Conservation (phyloP, 2,888 invertebrate genomes). For the Acleris literana region DNA sequence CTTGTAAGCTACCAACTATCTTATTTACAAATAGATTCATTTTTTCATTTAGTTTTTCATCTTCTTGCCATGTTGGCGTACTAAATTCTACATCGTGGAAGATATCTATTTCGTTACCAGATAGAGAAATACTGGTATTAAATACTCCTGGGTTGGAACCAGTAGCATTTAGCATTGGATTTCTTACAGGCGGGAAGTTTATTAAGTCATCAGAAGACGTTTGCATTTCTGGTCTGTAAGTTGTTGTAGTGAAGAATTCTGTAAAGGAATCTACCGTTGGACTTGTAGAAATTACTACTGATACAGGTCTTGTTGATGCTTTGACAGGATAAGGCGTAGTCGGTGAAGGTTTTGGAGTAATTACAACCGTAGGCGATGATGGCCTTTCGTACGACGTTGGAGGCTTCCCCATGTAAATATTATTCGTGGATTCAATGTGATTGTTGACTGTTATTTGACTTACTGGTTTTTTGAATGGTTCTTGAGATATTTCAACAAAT, state of each 20-base stretch:
- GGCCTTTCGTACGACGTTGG: conserved; percentile 72
- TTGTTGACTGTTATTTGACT: conserved; percentile 85
- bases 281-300: conserved; percentile 51
- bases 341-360: conserved; percentile 87
- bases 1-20: conserved; percentile 92
- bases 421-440: conserved; percentile 83
- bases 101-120: conserved; percentile 79
- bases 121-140: conserved; percentile 79
- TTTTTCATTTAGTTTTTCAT: conserved; percentile 89
- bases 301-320: conserved; percentile 51
- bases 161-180: conserved; percentile 91
- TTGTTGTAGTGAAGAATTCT: conserved; percentile 63
- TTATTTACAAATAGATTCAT: conserved; percentile 92
- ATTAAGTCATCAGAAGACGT: conserved; percentile 88
- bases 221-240: conserved; percentile 81
- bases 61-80: conserved; percentile 90
- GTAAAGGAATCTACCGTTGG: conserved; percentile 61
- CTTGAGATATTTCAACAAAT: conserved; percentile 79
- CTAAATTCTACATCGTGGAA: conserved; percentile 86
- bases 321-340: conserved; percentile 68
- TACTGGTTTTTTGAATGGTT: conserved; percentile 77
- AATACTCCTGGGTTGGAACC: conserved; percentile 76
- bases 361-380: conserved; percentile 85
- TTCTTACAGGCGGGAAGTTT: conserved; percentile 93
- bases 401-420: conserved; percentile 75